These are phyloP conservation scores for Troides aeacus DNA, from an alignment of 2,888 invertebrate genomes.

Conservation along the genomic window DNA sequence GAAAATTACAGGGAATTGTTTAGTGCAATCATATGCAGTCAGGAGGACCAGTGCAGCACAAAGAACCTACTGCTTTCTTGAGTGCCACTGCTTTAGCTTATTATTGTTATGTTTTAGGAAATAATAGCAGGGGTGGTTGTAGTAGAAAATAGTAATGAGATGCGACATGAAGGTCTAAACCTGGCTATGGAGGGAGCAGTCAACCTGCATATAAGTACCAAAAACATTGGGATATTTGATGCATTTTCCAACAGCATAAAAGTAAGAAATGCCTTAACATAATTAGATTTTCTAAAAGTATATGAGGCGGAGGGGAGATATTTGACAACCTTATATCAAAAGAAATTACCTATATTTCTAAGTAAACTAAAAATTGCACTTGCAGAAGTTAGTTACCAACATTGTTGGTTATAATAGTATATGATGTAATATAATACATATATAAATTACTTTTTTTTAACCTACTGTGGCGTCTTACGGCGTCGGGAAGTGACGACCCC, in stretches of 20 bases:
- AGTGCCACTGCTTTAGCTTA: no score
- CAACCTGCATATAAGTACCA: slow-evolving; percentile 93
- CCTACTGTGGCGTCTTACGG: no score
- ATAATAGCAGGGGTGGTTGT: slow-evolving; percentile 89
- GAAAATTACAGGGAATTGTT: no score
- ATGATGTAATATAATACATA: neutral
- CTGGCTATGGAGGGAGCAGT: slow-evolving; percentile 93
- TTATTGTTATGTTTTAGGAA: slow-evolving; percentile 81
- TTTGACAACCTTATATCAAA: no score
- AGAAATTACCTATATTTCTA: no score
- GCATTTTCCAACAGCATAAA: slow-evolving; percentile 97
- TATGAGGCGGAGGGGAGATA: no score
- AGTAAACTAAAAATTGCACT: no score
- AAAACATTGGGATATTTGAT: slow-evolving; percentile 95
- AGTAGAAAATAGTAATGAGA: slow-evolving; percentile 87
- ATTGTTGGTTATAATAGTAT: neutral
- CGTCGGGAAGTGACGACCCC: no score
- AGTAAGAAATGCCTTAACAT: slow-evolving; percentile 63
- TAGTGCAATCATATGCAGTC: no score
- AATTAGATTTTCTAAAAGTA: no score
- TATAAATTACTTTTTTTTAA: neutral
- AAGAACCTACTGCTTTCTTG: no score
- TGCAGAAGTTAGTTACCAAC: neutral
- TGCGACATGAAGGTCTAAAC: slow-evolving; percentile 95
- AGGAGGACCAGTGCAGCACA: no score